A percentile compares a stretch with the other conserved stretches of the same genome.
These are phyloP conservation scores for Chaetoderma sp. DNA, from an alignment of 2,888 invertebrate species.

Conservation along the genomic window DNA sequence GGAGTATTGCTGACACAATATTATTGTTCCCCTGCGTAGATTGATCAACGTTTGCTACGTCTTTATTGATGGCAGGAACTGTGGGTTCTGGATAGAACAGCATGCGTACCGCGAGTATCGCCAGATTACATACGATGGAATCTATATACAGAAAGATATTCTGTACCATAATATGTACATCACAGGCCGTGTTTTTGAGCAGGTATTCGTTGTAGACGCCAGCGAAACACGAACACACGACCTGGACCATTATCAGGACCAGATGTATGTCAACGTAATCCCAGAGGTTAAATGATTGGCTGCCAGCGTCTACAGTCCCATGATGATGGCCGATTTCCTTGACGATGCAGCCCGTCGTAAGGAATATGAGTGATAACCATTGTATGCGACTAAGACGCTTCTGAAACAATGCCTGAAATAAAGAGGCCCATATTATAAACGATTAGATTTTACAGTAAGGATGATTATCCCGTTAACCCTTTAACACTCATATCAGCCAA, in stretches of 20 bases:
- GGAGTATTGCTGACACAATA: slow-evolving; percentile 64
- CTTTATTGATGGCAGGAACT: slow-evolving; percentile 63
- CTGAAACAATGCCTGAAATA: slow-evolving; percentile 83
- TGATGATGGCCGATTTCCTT: slow-evolving; percentile 77
- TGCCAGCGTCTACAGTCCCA: not conserved
- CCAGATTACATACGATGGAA: slow-evolving; percentile 90
- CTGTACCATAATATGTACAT: slow-evolving; percentile 90
- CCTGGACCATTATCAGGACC: slow-evolving; percentile 74
- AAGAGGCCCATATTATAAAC: slow-evolving; percentile 10
- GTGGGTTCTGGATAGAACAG: slow-evolving; percentile 76
- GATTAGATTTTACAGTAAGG: too few relatives aligned
- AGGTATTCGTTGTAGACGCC: slow-evolving; percentile 97
- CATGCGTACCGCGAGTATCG: slow-evolving; percentile 79
- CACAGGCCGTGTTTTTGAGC: slow-evolving; percentile 85
- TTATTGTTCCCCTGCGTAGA: too few relatives aligned
- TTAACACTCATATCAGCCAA: too few relatives aligned
- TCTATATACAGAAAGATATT: slow-evolving; percentile 96
- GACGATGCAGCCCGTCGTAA: slow-evolving; percentile 91
- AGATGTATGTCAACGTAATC: slow-evolving; percentile 26
- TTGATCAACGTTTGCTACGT: too few relatives aligned
- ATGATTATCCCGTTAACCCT: too few relatives aligned
- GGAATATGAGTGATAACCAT: slow-evolving; percentile 88
- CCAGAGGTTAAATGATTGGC: not conserved
- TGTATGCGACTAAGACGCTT: slow-evolving; percentile 84
- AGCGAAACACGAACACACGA: slow-evolving; percentile 91